Evolutionary conservation across 2,888 invertebrate species (phyloP).

Genomic region (Scaptomyza polygonia): DNA sequence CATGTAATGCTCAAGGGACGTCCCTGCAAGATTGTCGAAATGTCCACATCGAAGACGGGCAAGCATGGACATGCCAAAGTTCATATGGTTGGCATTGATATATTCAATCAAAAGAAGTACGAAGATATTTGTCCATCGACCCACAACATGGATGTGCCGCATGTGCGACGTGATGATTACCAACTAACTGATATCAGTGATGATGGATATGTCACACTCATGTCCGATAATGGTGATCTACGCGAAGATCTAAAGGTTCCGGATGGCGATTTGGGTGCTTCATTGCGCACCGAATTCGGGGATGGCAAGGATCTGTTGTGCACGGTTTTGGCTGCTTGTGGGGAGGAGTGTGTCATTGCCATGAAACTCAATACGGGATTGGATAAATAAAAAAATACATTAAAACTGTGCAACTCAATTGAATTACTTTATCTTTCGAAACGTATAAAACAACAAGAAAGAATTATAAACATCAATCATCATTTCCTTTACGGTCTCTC

Average conservation of each 20-base stretch:
- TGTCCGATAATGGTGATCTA: conserved; percentile 97
- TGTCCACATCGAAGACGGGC: conserved; percentile 99
- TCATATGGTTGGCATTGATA: conserved; percentile 96
- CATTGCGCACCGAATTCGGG: conserved; percentile 93
- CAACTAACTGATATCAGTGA: conserved; percentile 96
- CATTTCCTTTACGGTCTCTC: conserved; percentile 10
- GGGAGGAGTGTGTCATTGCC: conserved; percentile 96
- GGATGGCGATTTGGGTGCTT: conserved; percentile 95
- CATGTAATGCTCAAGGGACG: conserved; percentile 98
- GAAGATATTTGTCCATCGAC: conserved; percentile 99
- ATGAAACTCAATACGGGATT: conserved; percentile 97
- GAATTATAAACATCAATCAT: conserved; percentile 38
- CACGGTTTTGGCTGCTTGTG: conserved; percentile 96
- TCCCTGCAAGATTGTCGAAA: conserved; percentile 99
- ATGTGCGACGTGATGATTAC: conserved; percentile 99
- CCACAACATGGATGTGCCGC: conserved; percentile 99
- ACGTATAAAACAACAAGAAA: neutral
- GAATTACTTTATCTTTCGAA: neutral
- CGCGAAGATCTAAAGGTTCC: conserved; percentile 98
- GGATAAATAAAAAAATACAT: conserved; percentile 89
- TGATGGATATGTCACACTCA: conserved; percentile 96
- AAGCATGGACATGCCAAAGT: conserved; percentile 99
- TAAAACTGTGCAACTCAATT: no score
- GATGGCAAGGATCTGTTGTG: conserved; percentile 95
- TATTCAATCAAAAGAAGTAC: conserved; percentile 92